phyloP scores from a whole-genome alignment of 2,797 vertebrate genomes.

The Mionectes olivaceus region DNA sequence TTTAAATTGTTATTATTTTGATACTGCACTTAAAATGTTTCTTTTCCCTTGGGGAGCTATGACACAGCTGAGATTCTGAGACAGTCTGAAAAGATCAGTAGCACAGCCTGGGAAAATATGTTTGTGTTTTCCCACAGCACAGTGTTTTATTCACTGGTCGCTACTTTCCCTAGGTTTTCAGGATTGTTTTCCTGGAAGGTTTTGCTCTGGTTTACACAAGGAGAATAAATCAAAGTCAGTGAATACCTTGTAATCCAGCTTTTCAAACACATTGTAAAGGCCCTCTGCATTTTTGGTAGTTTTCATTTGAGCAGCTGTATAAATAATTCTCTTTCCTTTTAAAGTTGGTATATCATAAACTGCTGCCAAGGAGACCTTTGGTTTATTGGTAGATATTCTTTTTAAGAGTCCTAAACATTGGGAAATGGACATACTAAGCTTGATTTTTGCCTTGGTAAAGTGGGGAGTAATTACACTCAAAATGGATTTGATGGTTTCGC shows the following conservation, averaged over 20 bases:
- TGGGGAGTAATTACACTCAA: not conserved
- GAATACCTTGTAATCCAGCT: not conserved
- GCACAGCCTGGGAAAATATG: slow-evolving; percentile 9
- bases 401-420: not conserved
- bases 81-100: not conserved
- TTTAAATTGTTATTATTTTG: not conserved
- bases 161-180: not conserved
- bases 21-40: not conserved
- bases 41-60: slow-evolving; percentile 11
- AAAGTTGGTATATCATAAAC: not conserved
- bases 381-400: not conserved
- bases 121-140: slow-evolving; percentile 31
- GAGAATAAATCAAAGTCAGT: not conserved
- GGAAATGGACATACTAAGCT: not conserved
- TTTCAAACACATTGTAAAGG: not conserved
- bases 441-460: not conserved
- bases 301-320: not conserved
- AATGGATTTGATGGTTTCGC: not conserved
- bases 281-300: not conserved
- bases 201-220: not conserved
- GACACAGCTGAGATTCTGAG: not conserved
- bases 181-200: not conserved
- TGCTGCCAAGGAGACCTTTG: not conserved
- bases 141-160: not conserved
- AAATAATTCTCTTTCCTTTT: not conserved